phyloP scores from a whole-genome alignment of 2,797 vertebrate species.

The Eidolon dupreanum region DNA sequence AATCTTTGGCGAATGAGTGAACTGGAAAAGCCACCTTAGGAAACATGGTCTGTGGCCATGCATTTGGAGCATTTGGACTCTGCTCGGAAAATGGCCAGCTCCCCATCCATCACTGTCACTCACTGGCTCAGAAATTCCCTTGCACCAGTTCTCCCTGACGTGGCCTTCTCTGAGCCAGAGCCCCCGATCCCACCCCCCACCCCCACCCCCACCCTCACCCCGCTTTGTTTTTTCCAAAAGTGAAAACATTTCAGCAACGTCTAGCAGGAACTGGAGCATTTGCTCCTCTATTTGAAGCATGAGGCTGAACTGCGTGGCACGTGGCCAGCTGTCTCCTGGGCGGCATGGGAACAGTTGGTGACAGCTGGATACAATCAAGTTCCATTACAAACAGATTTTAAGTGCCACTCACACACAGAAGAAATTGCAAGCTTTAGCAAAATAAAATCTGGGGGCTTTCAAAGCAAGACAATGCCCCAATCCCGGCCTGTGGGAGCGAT shows the following conservation, averaged over 20 bases:
- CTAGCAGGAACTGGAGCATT: neutral
- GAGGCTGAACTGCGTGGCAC: neutral
- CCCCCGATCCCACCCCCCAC: neutral
- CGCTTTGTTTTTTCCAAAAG: neutral
- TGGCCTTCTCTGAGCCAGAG: neutral
- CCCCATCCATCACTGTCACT: fast-evolving
- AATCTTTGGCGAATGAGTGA: neutral
- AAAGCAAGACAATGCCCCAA: neutral
- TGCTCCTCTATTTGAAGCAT: neutral
- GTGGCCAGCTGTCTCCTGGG: slow-evolving; percentile 45
- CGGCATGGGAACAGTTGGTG: slow-evolving; percentile 25
- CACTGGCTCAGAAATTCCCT: neutral
- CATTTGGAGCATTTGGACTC: too few relatives aligned
- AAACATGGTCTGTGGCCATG: too few relatives aligned
- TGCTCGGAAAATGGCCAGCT: neutral
- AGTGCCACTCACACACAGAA: slow-evolving; percentile 30
- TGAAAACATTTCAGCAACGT: neutral
- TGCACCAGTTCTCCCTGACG: fast-evolving
- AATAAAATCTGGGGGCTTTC: slow-evolving; percentile 55
- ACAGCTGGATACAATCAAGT: slow-evolving; percentile 71
- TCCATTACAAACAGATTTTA: slow-evolving; percentile 58
- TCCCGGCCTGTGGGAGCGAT: neutral
- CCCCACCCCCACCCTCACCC: too few relatives aligned
- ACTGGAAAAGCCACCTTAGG: neutral
- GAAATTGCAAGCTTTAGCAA: slow-evolving; percentile 55